phyloP scores from a whole-genome alignment of 2,888 invertebrate genomes.

The Abscondita cerata region DNA sequence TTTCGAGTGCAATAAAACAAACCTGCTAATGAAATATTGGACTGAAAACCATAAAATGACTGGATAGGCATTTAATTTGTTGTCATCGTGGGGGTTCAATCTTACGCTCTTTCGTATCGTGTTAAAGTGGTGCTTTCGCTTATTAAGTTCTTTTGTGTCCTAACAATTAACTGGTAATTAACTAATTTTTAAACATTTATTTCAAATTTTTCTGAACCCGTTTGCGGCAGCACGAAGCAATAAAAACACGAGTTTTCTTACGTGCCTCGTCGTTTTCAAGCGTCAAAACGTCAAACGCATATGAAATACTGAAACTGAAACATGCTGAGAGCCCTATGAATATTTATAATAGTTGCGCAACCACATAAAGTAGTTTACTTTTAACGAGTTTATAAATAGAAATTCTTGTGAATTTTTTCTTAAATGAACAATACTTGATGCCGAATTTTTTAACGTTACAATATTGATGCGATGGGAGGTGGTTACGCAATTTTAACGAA shows the following conservation, averaged over 20 bases:
- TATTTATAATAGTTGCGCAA: constrained; percentile 26
- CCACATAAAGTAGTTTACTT: constrained; percentile 30
- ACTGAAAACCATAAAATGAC: constrained; percentile 13
- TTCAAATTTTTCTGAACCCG: constrained; percentile 19
- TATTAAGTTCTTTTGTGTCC: constrained; percentile 26
- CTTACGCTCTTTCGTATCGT: constrained; percentile 31
- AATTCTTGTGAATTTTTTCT: constrained; percentile 7
- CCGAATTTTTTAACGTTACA: too few species aligned
- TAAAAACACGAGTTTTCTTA: constrained; percentile 23
- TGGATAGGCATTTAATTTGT: constrained; percentile 14
- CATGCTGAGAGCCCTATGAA: constrained; percentile 32
- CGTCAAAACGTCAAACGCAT: constrained; percentile 27
- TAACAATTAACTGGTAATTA: constrained; percentile 29
- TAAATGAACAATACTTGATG: too few species aligned
- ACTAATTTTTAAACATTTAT: constrained; percentile 20
- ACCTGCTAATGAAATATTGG: constrained; percentile 10
- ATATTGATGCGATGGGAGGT: too few species aligned
- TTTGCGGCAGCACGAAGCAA: constrained; percentile 31
- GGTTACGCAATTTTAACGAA: too few species aligned
- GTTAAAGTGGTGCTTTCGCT: constrained; percentile 30
- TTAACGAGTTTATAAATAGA: constrained; percentile 30
- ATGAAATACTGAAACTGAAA: constrained; percentile 23
- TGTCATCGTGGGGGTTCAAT: constrained; percentile 34
- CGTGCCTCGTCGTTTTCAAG: constrained; percentile 17
- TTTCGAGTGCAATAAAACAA: constrained; percentile 6